phyloP scores from a whole-genome alignment of 2,113 vertebrate genomes.

The Podiceps cristatus region DNA sequence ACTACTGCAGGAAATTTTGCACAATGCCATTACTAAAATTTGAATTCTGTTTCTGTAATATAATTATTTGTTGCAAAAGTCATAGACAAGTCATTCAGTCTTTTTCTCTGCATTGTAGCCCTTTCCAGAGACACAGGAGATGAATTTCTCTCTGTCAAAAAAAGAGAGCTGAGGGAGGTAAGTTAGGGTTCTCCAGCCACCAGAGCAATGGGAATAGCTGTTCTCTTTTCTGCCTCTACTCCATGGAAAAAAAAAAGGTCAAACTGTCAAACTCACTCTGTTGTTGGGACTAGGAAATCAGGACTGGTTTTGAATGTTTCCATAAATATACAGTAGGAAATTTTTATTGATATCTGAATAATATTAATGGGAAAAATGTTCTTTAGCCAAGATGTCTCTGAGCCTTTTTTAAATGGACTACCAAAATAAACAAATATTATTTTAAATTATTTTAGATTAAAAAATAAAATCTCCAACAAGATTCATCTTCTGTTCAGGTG shows the following conservation, averaged over 20 bases:
- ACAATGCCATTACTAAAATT: background rate
- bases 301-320: background rate
- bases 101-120: background rate
- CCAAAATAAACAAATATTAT: background rate
- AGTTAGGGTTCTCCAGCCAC: background rate
- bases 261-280: background rate
- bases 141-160: background rate
- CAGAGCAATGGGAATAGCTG: background rate
- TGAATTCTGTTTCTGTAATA: background rate
- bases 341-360: background rate
- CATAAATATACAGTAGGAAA: background rate
- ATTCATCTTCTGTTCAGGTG: background rate
- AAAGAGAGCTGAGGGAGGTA: background rate
- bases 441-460: background rate
- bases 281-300: background rate
- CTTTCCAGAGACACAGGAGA: background rate
- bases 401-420: background rate
- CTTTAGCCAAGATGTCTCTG: background rate
- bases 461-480: background rate
- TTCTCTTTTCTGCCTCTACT: background rate
- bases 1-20: background rate
- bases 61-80: background rate
- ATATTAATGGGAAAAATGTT: background rate
- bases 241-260: background rate
- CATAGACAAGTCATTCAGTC: background rate